Percentiles rank a stretch among this genome's conserved stretches.
phyloP scores from a whole-genome alignment of 1,140 invertebrate genomes.

The Zaprionus tsacasi region DNA sequence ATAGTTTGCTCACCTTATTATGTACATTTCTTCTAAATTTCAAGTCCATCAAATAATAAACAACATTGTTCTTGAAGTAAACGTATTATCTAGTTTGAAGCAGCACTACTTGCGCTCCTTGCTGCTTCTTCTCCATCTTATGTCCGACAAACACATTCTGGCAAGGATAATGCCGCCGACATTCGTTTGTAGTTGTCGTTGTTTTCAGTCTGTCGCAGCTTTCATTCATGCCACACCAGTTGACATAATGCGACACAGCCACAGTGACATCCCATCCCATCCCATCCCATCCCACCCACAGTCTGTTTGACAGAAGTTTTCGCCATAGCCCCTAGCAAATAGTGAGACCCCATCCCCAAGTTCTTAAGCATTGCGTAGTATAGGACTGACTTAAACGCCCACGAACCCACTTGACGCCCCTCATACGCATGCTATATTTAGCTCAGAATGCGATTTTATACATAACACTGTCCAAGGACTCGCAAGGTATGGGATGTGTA shows the following conservation, averaged over 20 bases:
- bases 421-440: constrained; percentile 40
- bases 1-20: too few species aligned
- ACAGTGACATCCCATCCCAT: constrained; percentile 26
- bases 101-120: too few species aligned
- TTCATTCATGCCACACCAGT: constrained; percentile 72
- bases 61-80: too few species aligned
- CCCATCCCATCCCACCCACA: background rate
- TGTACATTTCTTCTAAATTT: too few species aligned
- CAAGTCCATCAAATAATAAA: too few species aligned
- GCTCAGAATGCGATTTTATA: constrained; percentile 24
- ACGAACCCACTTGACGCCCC: constrained; percentile 11
- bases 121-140: background rate
- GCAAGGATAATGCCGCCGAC: constrained; percentile 47
- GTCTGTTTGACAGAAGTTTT: constrained; percentile 5
- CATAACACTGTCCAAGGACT: background rate
- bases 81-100: too few species aligned
- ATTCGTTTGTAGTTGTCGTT: constrained; percentile 42
- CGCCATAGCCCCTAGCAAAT: constrained; percentile 19
- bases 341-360: background rate
- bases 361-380: constrained; percentile 17
- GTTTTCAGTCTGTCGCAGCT: constrained; percentile 54
- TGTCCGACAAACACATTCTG: constrained; percentile 38
- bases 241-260: constrained; percentile 73
- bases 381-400: constrained; percentile 15
- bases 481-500: too few species aligned